phyloP scores from a whole-genome alignment of 2,113 vertebrate species.

The Catharus fuscescens region DNA sequence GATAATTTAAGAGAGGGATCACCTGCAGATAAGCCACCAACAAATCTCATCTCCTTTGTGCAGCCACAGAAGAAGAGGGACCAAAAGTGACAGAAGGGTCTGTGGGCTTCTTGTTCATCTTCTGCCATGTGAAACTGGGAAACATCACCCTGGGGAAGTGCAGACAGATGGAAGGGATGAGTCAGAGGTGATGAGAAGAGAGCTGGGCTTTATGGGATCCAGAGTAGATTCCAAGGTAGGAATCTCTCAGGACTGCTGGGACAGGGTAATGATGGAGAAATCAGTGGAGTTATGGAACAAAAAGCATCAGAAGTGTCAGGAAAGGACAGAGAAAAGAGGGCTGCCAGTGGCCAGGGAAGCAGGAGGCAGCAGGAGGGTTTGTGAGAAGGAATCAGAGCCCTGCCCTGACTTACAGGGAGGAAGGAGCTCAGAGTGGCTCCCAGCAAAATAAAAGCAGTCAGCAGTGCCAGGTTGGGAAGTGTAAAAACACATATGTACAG shows the following conservation, averaged over 20 bases:
- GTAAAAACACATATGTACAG: neutral
- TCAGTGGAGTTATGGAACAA: neutral
- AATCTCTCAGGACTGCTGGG: neutral
- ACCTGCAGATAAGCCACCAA: neutral
- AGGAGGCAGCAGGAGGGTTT: neutral
- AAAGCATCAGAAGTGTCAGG: neutral
- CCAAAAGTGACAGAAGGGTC: neutral
- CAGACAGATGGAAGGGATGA: constrained; percentile 1
- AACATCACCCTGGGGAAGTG: neutral
- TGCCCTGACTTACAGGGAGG: neutral
- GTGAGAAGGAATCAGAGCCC: neutral
- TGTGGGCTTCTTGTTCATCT: neutral
- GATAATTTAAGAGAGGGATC: neutral
- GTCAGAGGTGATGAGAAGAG: neutral
- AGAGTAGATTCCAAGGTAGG: neutral
- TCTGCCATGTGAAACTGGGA: neutral
- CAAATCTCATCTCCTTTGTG: neutral
- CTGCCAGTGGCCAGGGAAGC: neutral
- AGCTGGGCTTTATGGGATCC: neutral
- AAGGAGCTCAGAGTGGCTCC: neutral
- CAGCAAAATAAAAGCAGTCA: neutral
- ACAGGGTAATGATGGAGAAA: neutral
- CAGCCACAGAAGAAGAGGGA: neutral
- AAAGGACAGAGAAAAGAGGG: neutral
- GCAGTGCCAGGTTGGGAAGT: neutral